Base-by-base conservation (phyloP, 2,888 invertebrate species). In the Dioctria rufipes region DNA sequence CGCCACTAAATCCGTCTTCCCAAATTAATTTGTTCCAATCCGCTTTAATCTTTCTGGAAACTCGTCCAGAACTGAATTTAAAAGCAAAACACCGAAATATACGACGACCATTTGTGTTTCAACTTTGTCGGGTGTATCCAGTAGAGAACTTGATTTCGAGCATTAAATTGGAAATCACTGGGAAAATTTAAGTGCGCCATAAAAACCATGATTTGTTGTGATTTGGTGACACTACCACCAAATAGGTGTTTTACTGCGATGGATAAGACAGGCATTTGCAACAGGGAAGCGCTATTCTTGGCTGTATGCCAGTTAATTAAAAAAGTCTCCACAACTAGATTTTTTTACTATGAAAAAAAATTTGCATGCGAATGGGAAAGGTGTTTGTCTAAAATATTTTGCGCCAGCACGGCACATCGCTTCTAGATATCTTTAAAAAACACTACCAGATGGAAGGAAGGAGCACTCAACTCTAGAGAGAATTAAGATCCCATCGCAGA, bases 261-360 rank as follows among this genome's bases (percentile, higher is more conserved):
- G 8, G 67, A 67, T 43, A 13, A 42, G 43, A 25, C 8, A 11
- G 43, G 46, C 5, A 42, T n/a, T 25, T 25, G 46, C 67, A 67
- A 46, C 42, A 67, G 46, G 67, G 46, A 5, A 67, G 39, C 42
- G 11, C 1, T 6, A 42, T 5, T 67, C 25, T 67, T 67, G 67
- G 67, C 67, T 43, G 25, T 5, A n/a, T 8, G 67, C 67, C 67
- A 67, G 43, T 49, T 67, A 67, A 67, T 67, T 67, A 67, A 67
- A 43, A 43, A 25, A 43, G 43, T 67, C 3, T 67, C 67, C 42
- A 6, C 5, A 46, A 5, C 5, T 8, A 6, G 5, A 46, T 46
- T 5, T 46, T 46, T 46, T 5, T 37, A 37, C 11, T 6, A 40
- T 42, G 43, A 39, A 6, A 13, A 65, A 4, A 65, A 66, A 66